Conservation (phyloP, 1,140 invertebrate species). For the Bombus turneri region DNA sequence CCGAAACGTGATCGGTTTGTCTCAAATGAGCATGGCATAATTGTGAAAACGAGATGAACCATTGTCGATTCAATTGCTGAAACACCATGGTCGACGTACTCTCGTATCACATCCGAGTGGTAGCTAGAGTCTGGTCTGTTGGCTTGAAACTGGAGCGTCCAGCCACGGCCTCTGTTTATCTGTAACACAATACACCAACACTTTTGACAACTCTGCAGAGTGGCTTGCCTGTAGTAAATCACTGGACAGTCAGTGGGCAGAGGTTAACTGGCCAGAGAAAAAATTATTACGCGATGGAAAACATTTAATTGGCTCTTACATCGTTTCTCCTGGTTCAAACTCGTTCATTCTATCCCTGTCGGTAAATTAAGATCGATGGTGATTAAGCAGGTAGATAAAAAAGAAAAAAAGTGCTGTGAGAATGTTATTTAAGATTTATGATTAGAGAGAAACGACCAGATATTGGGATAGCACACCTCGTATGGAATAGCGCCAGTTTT, state of each 20-base stretch:
- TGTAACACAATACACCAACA: slow-evolving; percentile 41
- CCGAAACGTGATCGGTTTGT: slow-evolving; percentile 35
- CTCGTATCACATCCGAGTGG: slow-evolving; percentile 46
- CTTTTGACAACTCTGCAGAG: slow-evolving; percentile 1
- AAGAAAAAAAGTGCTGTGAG: too few relatives aligned
- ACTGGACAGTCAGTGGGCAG: background rate
- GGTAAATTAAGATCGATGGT: too few relatives aligned
- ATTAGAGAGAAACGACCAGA: too few relatives aligned
- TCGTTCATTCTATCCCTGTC: background rate
- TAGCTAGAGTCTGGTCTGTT: slow-evolving; percentile 18
- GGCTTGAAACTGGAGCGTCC: slow-evolving; percentile 14
- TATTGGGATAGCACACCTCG: too few relatives aligned
- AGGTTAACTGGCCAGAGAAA: background rate
- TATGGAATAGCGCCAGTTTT: too few relatives aligned
- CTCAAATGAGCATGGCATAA: slow-evolving; percentile 49
- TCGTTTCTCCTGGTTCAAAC: background rate
- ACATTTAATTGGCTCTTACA: background rate
- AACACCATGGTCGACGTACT: slow-evolving; percentile 27
- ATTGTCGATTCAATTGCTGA: slow-evolving; percentile 30
- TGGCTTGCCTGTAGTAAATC: background rate
- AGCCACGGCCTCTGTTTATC: slow-evolving; percentile 42
- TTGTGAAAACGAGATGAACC: slow-evolving; percentile 58
- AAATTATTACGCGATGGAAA: background rate
- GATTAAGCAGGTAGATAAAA: too few relatives aligned
- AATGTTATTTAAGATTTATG: too few relatives aligned